Conservation (phyloP, 1,140 invertebrate species). For the Theocolax elegans region DNA sequence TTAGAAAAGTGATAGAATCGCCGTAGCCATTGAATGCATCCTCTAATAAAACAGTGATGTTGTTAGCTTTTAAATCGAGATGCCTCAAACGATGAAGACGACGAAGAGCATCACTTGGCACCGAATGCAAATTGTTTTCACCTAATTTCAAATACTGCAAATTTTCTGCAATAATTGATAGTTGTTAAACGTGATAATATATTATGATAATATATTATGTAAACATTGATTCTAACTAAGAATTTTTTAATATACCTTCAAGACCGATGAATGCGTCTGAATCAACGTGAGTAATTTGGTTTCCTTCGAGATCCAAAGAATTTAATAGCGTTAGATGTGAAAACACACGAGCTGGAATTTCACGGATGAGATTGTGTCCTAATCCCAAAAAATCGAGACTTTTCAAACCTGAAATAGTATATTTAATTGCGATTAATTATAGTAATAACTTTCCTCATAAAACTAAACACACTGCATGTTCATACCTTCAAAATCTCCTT, state of each 20-base stretch:
- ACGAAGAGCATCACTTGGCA: conserved; percentile 84
- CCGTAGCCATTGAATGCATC: conserved; percentile 90
- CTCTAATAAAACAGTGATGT: conserved; percentile 83
- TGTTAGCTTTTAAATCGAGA: conserved; percentile 87
- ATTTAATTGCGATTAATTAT: not conserved
- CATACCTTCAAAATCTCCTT: conserved; percentile 85
- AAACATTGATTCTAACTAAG: conserved; percentile 8
- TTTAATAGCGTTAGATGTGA: conserved; percentile 81
- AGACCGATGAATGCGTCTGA: conserved; percentile 85
- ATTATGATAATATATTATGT: too few species aligned
- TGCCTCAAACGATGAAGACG: conserved; percentile 86
- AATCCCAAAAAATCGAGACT: conserved; percentile 84
- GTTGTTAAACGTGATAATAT: too few species aligned
- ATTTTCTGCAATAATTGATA: conserved; percentile 79
- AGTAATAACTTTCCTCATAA: too few species aligned
- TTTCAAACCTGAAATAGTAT: conserved; percentile 72
- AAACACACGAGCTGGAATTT: conserved; percentile 83
- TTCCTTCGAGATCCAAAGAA: conserved; percentile 87
- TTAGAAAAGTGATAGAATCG: conserved; percentile 91
- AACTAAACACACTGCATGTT: too few species aligned
- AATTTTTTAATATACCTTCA: conserved; percentile 75
- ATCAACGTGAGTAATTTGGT: conserved; percentile 82
- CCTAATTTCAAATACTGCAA: conserved; percentile 88
- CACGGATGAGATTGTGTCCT: conserved; percentile 83
- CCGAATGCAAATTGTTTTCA: conserved; percentile 84